Percentiles rank a stretch among this genome's conserved stretches.
These are phyloP conservation scores for Diceros bicornis DNA, from an alignment of 2,797 vertebrate species.

Conservation along the genomic window DNA sequence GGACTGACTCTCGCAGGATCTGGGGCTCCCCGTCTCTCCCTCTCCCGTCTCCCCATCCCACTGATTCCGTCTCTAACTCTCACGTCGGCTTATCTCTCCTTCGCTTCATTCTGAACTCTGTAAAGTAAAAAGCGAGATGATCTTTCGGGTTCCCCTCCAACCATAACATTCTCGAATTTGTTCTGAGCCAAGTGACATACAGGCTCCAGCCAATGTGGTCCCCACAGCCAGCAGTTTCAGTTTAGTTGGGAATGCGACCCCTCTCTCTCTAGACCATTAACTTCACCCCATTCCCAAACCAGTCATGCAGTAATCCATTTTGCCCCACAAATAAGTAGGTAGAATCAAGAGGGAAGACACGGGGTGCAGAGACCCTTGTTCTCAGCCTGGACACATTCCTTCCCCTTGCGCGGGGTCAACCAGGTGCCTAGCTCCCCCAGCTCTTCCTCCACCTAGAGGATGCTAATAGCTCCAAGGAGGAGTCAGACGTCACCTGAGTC, in stretches of 20 bases:
- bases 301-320: neutral
- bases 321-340: neutral
- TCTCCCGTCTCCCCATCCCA: too few relatives aligned
- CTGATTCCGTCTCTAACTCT: neutral
- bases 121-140: neutral
- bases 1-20: neutral
- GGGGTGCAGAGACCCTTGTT: neutral
- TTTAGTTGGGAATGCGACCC: neutral
- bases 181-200: neutral
- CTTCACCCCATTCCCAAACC: neutral
- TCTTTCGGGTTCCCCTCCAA: neutral
- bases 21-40: neutral
- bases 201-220: too few relatives aligned
- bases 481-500: neutral
- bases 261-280: neutral
- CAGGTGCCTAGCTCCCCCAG: neutral
- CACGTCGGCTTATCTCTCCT: neutral
- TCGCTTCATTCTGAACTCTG: neutral
- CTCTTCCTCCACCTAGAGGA: neutral
- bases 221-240: accelerated
- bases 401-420: neutral
- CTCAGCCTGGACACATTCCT: neutral
- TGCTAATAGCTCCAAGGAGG: neutral
- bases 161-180: neutral
- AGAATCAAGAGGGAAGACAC: neutral